These are phyloP conservation scores for Phycodurus eques DNA, from an alignment of 2,113 vertebrate genomes.

Conservation along the genomic window DNA sequence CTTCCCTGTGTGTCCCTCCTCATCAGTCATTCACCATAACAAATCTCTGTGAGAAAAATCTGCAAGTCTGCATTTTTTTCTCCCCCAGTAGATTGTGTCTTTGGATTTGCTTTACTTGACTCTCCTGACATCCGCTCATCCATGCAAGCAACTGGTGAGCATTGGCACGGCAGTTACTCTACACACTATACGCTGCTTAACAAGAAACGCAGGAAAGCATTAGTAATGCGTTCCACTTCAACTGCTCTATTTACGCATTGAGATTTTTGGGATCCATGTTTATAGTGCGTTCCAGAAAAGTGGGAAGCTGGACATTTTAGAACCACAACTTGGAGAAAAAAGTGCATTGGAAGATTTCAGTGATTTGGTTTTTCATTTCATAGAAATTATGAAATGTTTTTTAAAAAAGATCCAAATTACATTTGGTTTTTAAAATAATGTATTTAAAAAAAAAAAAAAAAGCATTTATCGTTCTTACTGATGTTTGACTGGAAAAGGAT, in stretches of 20 bases:
- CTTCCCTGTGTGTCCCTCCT: slow-evolving; percentile 38
- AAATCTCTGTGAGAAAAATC: slow-evolving; percentile 65
- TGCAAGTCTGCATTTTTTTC: slow-evolving; percentile 69
- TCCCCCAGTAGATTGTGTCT: slow-evolving; percentile 47
- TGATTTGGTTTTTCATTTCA: too few relatives aligned
- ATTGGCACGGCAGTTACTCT: neutral
- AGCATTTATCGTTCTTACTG: too few relatives aligned
- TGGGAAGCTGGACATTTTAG: neutral
- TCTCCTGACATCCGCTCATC: slow-evolving; percentile 49
- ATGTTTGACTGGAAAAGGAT: too few relatives aligned
- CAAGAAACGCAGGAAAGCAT: neutral
- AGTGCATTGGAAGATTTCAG: neutral
- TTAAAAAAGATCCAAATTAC: too few relatives aligned
- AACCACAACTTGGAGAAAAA: neutral
- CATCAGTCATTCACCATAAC: slow-evolving; percentile 71
- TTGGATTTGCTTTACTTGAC: slow-evolving; percentile 44
- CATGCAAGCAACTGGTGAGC: slow-evolving; percentile 45
- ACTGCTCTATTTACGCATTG: neutral
- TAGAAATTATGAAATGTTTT: too few relatives aligned
- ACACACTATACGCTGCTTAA: neutral
- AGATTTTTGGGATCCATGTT: neutral
- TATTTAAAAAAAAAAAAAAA: too few relatives aligned
- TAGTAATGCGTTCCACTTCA: neutral
- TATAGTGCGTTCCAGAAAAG: neutral
- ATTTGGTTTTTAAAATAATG: too few relatives aligned